Base-by-base conservation (phyloP, 2,113 vertebrate genomes). In the Arothron firmamentum region DNA sequence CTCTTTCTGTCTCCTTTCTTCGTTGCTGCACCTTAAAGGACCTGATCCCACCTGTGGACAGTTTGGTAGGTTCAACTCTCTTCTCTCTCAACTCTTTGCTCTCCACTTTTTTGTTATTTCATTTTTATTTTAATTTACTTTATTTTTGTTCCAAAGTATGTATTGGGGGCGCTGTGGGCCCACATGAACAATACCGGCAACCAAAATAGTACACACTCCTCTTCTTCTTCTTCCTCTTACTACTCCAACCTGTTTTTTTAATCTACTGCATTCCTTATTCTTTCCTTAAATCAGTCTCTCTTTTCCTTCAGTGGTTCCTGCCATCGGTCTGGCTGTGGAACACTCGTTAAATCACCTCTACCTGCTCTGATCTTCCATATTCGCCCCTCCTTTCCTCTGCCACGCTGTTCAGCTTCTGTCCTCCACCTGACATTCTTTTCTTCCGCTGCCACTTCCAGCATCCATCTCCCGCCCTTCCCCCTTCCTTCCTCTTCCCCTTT, bases 31-130 rank as follows among this genome's bases (percentile, higher is more conserved):
- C 52, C 62, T 76, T 78, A 59, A 91, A 88, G 92, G 92, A 91
- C 92, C 93, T 74, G 88, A 93, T 88, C 93, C 91, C 67, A 92
- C 91, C 1, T 95, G 94, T 34, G 95, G 95, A 89, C 92, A 94
- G 59, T 95, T 94, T 86, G 96, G 96, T 98, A 97, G 92, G 95
- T 92, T 59, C 34, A 17, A 11, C 17, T 52, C 54, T 48, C 1
- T 41, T 0, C 17, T 17, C 18, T 12, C 19, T 9, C 6, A 19
- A 19, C 9, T 50, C 13, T 52, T 64, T 64, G 42, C 4, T 25
- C 31, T 10, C 31, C 49, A 23, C 12, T 18, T 56, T 18, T 34
- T 11, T 2, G 13, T 1, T 7, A 17, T 16, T 17, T 23, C 43
- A 23, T 6, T 43, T 16, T 38, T 19, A 16, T 56, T 20, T 71